Base-by-base conservation (phyloP, 2,888 invertebrate species). In the Leptogaster cylindrica region DNA sequence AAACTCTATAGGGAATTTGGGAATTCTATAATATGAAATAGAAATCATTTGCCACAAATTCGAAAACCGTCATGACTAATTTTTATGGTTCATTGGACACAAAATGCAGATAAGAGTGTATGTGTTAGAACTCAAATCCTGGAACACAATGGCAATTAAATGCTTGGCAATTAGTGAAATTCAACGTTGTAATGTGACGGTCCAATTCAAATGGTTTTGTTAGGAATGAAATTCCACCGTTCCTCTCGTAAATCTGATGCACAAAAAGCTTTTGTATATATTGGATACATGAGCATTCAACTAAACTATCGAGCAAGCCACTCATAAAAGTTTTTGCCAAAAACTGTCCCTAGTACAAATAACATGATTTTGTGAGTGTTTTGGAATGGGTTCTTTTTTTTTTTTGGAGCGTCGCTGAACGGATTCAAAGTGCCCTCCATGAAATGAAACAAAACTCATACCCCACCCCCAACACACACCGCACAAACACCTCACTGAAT, bases 401-500 rank as follows among this genome's bases (percentile, higher is more conserved):
- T n/a, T 31, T 31, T 31, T 10, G 10, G 31, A 10, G 31, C 31
- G 7, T 10, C 6, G 10, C 10, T 31, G 31, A 6, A 31, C 31
- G 10, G 10, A 31, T 31, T 10, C 31, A 10, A 31, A n/a, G 10
- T 31, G 31, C 1, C 31, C 31, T 31, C 31, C 1, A 31, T 1
- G n/a, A n/a, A n/a, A n/a, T n/a, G n/a, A n/a, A n/a, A n/a, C n/a
- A n/a, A n/a, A n/a, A n/a, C n/a, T n/a, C n/a, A n/a, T n/a, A n/a
- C n/a, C n/a, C n/a, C n/a, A n/a, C n/a, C n/a, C n/a, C n/a, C n/a
- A n/a, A n/a, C n/a, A n/a, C n/a, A n/a, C n/a, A n/a, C n/a, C n/a
- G n/a, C n/a, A n/a, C n/a, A n/a, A n/a, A n/a, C 46, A 46, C 46
- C 46, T 46, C 46, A 25, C 25, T 25, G 46, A 46, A 46, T 12